Evolutionary conservation across 2,888 invertebrate species (phyloP), one percentile per base, ranked within the genome.

Genomic region (Drosophila formosana): DNA sequence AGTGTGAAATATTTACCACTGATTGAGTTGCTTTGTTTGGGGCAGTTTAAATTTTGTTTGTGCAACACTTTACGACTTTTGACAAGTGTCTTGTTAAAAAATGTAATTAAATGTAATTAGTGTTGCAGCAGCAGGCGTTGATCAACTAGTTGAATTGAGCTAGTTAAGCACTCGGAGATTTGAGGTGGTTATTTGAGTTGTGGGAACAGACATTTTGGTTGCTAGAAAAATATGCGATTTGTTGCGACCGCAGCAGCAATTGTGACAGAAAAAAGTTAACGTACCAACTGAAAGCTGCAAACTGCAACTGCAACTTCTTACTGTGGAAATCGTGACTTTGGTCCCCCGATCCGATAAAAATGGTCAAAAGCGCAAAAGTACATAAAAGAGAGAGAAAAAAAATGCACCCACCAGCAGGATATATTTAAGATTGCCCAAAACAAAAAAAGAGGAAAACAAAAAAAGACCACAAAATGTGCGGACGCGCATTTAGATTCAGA

Each of bases 331-430:
- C 91, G 91, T 91, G 91, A 91, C 91, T 90, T 87, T 80, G 88
- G 83, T 86, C 82, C 89, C 73, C 71, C 80, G 82, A 91, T 91
- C 91, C 91, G 90, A 91, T 90, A 91, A 89, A 90, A 82, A 39
- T 83, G 78, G 84, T 82, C 73, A 69, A 67, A 60, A 30, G 30
- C 43, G 32, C 30, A 57, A 46, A 82, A 85, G 75, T 75, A 71
- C 66, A 87, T 75, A 71, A 72, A 79, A 72, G 72, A 87, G 37
- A 37, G 37, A 37, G 37, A 37, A n/a, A 37, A 34, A 86, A 86
- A 84, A 82, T 87, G 80, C 91, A 90, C 90, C 91, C 90, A 91
- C 91, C 91, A 91, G 91, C 90, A 91, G 90, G 90, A 91, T 91
- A 64, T 57, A 90, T 91, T 91, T 89, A 84, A 91, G 90, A 88